These are phyloP conservation scores for Thecophora atra DNA, from an alignment of 2,888 invertebrate species.

Conservation along the genomic window DNA sequence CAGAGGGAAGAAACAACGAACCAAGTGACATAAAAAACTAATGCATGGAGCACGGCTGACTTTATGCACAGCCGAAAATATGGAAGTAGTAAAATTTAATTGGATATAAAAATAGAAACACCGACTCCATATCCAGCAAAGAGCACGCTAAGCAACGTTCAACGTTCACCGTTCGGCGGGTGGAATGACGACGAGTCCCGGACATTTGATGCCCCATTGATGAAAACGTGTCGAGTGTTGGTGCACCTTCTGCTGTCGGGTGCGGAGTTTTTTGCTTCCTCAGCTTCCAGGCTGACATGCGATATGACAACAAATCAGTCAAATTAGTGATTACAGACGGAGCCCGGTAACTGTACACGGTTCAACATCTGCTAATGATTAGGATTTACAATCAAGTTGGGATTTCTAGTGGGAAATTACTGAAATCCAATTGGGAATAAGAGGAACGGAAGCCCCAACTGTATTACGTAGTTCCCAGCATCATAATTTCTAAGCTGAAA, in stretches of 20 bases:
- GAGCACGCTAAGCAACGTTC: neutral
- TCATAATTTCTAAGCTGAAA: neutral
- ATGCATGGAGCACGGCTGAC: conserved; percentile 11
- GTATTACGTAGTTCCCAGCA: neutral
- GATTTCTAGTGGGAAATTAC: conserved; percentile 2
- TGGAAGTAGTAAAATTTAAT: conserved; percentile 33
- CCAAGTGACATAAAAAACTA: conserved; percentile 1
- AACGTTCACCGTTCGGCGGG: neutral
- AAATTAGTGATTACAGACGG: conserved; percentile 22
- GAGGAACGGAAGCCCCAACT: neutral
- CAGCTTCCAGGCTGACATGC: conserved; percentile 16
- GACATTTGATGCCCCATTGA: conserved; percentile 37
- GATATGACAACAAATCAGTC: conserved; percentile 38
- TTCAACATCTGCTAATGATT: conserved; percentile 33
- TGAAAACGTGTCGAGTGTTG: conserved; percentile 32
- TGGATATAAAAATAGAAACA: conserved; percentile 29
- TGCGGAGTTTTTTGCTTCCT: conserved; percentile 7
- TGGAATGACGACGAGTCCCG: neutral
- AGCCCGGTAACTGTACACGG: conserved; percentile 15
- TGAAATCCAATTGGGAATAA: neutral
- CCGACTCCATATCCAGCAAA: neutral
- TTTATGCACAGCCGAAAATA: neutral
- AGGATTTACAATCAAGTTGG: conserved; percentile 12
- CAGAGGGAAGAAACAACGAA: neutral
- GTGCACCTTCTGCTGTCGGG: neutral